A percentile compares a stretch with the other conserved stretches of the same genome.
These are phyloP conservation scores for Leptinotarsa rubiginosa DNA, from an alignment of 2,888 invertebrate species.

Conservation along the genomic window DNA sequence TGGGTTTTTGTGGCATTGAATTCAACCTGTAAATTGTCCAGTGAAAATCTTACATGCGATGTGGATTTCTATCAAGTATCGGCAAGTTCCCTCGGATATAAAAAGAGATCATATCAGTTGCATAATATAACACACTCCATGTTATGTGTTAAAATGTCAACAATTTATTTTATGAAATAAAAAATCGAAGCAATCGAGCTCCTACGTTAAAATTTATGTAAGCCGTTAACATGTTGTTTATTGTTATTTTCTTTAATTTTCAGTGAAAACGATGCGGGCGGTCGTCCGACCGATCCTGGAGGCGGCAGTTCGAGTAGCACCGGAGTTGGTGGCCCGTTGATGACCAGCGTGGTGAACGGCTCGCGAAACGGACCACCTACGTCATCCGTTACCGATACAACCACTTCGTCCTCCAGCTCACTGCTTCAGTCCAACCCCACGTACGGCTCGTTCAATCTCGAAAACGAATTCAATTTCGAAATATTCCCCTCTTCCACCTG, in stretches of 20 bases:
- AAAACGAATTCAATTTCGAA: slow-evolving; percentile 65
- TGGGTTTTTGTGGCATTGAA: no score
- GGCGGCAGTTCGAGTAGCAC: slow-evolving; percentile 57
- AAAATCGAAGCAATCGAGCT: no score
- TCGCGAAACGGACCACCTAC: slow-evolving; percentile 61
- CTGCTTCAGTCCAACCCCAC: slow-evolving; percentile 50
- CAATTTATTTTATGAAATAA: no score
- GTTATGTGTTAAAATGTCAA: no score
- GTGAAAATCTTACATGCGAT: no score
- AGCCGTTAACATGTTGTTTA: no score
- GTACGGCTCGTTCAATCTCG: slow-evolving; percentile 48
- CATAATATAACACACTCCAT: no score
- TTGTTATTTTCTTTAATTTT: slow-evolving; percentile 27
- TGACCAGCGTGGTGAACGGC: slow-evolving; percentile 81
- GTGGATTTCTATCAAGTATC: no score
- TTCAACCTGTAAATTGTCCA: no score
- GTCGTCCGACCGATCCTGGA: slow-evolving; percentile 61
- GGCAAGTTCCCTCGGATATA: no score
- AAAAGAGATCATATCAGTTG: no score
- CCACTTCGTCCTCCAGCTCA: slow-evolving; percentile 55
- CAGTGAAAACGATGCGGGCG: slow-evolving; percentile 62
- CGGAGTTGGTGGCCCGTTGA: slow-evolving; percentile 76
- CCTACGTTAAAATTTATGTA: no score
- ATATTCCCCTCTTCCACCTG: slow-evolving; percentile 75
- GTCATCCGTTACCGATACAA: slow-evolving; percentile 58